Evolutionary conservation across 2,113 vertebrate species (phyloP).

Genomic region (Mustelus asterias): DNA sequence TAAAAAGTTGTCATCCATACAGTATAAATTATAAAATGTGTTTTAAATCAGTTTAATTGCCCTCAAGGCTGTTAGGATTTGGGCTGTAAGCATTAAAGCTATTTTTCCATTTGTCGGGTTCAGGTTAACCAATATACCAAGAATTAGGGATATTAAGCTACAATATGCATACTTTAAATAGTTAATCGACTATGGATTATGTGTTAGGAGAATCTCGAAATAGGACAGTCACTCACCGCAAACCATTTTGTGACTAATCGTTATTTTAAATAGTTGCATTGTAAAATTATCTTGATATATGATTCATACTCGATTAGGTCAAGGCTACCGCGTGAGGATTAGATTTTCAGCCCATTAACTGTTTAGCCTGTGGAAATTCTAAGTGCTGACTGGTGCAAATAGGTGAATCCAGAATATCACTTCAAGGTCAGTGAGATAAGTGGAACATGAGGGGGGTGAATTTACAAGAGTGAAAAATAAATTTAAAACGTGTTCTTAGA

Average conservation of each 20-base stretch:
- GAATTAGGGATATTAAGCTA: background rate
- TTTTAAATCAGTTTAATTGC: background rate
- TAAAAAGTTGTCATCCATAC: background rate
- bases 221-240: background rate
- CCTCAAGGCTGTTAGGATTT: background rate
- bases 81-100: background rate
- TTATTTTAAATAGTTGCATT: background rate
- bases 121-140: background rate
- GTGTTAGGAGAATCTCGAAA: background rate
- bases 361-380: constrained; percentile 9
- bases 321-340: background rate
- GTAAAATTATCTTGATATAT: background rate
- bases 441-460: background rate
- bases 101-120: background rate
- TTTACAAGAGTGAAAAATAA: background rate
- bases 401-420: background rate
- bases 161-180: background rate
- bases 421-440: background rate
- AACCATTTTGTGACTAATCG: background rate
- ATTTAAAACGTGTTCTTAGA: background rate
- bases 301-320: background rate
- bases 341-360: background rate
- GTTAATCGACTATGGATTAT: background rate
- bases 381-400: background rate
- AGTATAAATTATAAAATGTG: constrained; percentile 19